Conservation (phyloP, 2,888 invertebrate species). For the Mechanitis mazaeus region DNA sequence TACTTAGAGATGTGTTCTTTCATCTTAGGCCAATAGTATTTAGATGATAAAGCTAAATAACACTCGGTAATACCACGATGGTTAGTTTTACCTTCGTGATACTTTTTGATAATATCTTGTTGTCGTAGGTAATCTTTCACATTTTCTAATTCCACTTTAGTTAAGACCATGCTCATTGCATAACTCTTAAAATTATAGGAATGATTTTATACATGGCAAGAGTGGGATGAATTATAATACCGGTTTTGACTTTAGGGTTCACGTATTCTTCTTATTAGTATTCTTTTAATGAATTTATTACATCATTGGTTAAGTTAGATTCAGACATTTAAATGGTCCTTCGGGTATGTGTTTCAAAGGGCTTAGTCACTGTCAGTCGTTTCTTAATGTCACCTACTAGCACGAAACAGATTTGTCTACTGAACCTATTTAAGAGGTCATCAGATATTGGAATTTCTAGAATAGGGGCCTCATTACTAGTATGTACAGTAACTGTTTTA, state of each 20-base stretch:
- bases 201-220: too few species aligned
- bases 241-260: conserved; percentile 22
- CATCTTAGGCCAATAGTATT: too few species aligned
- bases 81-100: too few species aligned
- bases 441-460: conserved; percentile 23
- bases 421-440: conserved; percentile 23
- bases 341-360: conserved; percentile 23
- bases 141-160: too few species aligned
- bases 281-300: conserved; percentile 31
- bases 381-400: conserved; percentile 23
- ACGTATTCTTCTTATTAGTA: conserved; percentile 18
- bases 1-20: too few species aligned
- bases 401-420: conserved; percentile 20
- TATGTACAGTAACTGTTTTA: conserved; percentile 11
- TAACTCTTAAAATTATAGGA: too few species aligned
- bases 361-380: conserved; percentile 18
- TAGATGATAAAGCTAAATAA: too few species aligned
- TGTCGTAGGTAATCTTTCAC: too few species aligned
- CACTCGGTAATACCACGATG: too few species aligned
- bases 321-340: conserved; percentile 20
- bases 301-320: conserved; percentile 23
- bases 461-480: conserved; percentile 11
- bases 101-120: too few species aligned
- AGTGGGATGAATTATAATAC: too few species aligned
- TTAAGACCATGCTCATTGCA: too few species aligned